Conservation (phyloP, 2,888 invertebrate genomes). For the Eucriotettix oculatus region DNA sequence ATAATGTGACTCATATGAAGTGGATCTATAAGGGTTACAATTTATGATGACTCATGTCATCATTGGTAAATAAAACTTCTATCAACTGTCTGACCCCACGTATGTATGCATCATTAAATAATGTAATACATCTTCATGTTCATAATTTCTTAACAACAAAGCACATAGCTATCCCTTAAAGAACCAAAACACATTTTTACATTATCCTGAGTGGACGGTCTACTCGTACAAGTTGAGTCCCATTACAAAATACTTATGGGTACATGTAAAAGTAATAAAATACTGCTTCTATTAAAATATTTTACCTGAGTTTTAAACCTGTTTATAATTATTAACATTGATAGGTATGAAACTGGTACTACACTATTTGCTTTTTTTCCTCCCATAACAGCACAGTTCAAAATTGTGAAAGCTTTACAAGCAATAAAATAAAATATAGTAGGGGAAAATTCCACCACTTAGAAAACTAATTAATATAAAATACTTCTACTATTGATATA, state of each 20-base stretch:
- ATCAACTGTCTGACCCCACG: too few relatives aligned
- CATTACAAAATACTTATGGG: conserved; percentile 2
- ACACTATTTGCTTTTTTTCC: background rate
- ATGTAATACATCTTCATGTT: too few relatives aligned
- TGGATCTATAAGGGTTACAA: background rate
- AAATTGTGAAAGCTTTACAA: conserved; percentile 5
- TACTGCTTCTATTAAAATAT: conserved; percentile 9
- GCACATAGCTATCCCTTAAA: background rate
- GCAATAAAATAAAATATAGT: background rate
- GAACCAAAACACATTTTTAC: background rate
- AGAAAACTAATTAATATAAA: conserved; percentile 5
- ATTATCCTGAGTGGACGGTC: conserved; percentile 4
- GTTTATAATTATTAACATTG: conserved; percentile 1
- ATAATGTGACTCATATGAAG: background rate
- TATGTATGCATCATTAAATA: too few relatives aligned
- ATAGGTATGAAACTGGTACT: background rate
- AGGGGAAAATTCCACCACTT: background rate
- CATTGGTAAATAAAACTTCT: too few relatives aligned
- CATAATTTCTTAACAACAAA: too few relatives aligned
- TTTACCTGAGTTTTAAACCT: conserved; percentile 10
- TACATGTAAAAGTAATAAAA: conserved; percentile 6
- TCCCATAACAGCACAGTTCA: conserved; percentile 1
- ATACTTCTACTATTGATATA: conserved; percentile 2
- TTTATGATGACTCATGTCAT: background rate
- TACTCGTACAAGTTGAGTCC: conserved; percentile 1